Evolutionary conservation across 2,888 invertebrate species (phyloP).

Genomic region (Pheosia gnoma): DNA sequence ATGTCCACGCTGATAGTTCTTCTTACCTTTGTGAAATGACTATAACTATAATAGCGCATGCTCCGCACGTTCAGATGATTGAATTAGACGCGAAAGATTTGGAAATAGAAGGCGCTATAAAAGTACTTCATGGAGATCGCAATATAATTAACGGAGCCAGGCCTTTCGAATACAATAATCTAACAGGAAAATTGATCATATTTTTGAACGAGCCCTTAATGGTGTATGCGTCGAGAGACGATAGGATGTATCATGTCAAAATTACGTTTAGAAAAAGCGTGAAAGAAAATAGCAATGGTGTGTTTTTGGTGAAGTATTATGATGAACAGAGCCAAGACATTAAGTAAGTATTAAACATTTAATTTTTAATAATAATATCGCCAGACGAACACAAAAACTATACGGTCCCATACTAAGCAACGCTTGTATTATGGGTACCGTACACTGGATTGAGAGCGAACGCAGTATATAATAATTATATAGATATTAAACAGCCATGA

Average conservation of each 20-base stretch:
- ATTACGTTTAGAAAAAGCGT: slow-evolving; percentile 62
- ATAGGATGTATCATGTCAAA: slow-evolving; percentile 59
- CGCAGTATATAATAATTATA: too few species aligned
- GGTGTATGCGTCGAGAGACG: slow-evolving; percentile 51
- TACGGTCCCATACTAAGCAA: too few species aligned
- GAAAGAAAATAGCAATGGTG: slow-evolving; percentile 52
- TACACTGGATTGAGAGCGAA: too few species aligned
- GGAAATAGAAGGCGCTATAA: slow-evolving; percentile 55
- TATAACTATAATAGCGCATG: slow-evolving; percentile 71
- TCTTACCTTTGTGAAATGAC: slow-evolving; percentile 69
- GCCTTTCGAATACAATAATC: slow-evolving; percentile 61
- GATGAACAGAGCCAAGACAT: slow-evolving; percentile 47
- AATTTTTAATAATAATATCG: not conserved
- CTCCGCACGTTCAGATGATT: slow-evolving; percentile 62
- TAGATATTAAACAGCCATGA: too few species aligned
- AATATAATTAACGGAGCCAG: slow-evolving; percentile 62
- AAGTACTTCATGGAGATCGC: slow-evolving; percentile 54
- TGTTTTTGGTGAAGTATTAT: slow-evolving; percentile 65
- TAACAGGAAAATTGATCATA: slow-evolving; percentile 60
- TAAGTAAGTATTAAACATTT: slow-evolving; percentile 56
- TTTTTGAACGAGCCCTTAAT: slow-evolving; percentile 62
- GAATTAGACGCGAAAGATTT: slow-evolving; percentile 68
- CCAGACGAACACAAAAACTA: too few species aligned
- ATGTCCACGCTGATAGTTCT: slow-evolving; percentile 51
- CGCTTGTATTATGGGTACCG: too few species aligned